Conservation (phyloP, 2,888 invertebrate species). For the Pseudoips prasinana region DNA sequence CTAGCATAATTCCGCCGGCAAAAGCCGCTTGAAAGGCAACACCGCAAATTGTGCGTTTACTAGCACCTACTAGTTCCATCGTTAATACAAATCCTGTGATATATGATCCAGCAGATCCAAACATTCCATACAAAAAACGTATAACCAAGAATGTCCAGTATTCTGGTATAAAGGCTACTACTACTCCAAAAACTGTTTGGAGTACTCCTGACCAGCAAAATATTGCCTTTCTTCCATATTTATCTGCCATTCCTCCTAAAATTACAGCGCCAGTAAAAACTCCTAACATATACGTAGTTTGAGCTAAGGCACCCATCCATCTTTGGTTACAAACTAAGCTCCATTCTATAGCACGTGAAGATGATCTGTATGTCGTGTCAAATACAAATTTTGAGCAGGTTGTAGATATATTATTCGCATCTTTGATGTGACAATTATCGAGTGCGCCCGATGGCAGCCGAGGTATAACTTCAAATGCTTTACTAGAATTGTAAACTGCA, state of each 20-base stretch:
- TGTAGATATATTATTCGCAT: conserved; percentile 54
- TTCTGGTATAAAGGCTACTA: conserved; percentile 90
- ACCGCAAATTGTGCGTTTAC: conserved; percentile 90
- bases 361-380: conserved; percentile 86
- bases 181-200: conserved; percentile 86
- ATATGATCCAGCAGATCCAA: conserved; percentile 91
- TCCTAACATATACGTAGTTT: conserved; percentile 91
- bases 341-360: conserved; percentile 91
- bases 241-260: conserved; percentile 91
- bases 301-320: conserved; percentile 92
- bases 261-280: conserved; percentile 92
- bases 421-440: conserved; percentile 83
- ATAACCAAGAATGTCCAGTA: conserved; percentile 87
- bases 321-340: conserved; percentile 88
- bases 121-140: conserved; percentile 88
- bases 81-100: conserved; percentile 86
- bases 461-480: conserved; percentile 82
- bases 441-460: conserved; percentile 71
- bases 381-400: conserved; percentile 84
- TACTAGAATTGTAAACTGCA: conserved; percentile 81
- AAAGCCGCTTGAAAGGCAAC: conserved; percentile 90
- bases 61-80: conserved; percentile 92
- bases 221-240: conserved; percentile 90
- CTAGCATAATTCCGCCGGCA: conserved; percentile 90
- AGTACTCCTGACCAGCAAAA: conserved; percentile 90